A percentile compares a stretch with the other conserved stretches of the same genome.
These are phyloP conservation scores for Trachelus stipa DNA, from an alignment of 2,888 invertebrate genomes.

Conservation along the genomic window DNA sequence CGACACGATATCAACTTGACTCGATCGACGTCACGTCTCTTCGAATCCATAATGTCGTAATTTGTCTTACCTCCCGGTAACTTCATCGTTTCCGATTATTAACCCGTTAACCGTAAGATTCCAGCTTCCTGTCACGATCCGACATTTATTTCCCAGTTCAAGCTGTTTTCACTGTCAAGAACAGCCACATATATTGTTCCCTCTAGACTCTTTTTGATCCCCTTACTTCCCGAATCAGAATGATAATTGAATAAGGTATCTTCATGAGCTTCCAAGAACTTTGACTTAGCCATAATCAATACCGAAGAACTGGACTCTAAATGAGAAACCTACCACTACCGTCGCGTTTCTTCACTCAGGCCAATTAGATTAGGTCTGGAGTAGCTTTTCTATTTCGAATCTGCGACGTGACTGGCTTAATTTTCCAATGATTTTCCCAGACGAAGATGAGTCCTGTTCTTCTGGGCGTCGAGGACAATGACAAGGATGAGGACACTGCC, in stretches of 20 bases:
- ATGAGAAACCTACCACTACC: not conserved
- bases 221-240: not conserved
- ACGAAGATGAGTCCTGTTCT: not conserved
- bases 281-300: not conserved
- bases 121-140: not conserved
- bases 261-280: not conserved
- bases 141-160: not conserved
- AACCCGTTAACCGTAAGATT: not conserved
- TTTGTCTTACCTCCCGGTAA: not conserved
- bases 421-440: not conserved
- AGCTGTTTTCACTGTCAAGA: not conserved
- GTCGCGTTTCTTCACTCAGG: not conserved
- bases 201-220: not conserved
- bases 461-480: not conserved
- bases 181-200: not conserved
- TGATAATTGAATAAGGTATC: not conserved
- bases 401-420: not conserved
- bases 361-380: not conserved
- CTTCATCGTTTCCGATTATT: not conserved
- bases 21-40: not conserved
- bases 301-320: not conserved
- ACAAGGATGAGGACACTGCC: not conserved
- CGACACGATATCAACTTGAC: not conserved
- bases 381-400: too few relatives aligned
- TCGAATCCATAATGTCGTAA: not conserved